Base-by-base conservation (phyloP, 1,140 invertebrate genomes). In the Platyura marginata region DNA sequence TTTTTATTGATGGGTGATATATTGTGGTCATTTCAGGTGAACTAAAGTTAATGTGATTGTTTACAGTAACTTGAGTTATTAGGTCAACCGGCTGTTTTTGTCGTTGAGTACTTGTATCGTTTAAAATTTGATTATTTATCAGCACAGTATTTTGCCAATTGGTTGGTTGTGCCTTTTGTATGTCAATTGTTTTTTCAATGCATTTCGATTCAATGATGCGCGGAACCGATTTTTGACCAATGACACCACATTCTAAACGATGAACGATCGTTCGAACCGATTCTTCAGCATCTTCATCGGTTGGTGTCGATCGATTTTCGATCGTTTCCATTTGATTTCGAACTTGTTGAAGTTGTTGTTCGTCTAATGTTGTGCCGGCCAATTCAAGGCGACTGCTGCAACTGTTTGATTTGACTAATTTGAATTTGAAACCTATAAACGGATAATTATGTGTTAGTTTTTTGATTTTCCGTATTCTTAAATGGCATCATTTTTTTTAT, bases 331-430 rank as follows among this genome's bases (percentile, higher is more conserved):
- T 45, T 52, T 49, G 42, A 44, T 54, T 61, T 47, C 52, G 54
- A 42, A 49, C 64, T 51, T 58, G 60, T 13, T 48, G 35, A 48
- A 59, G 49, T n/a, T 49, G 47, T 43, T 55, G 56, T 50, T 62
- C 60, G 39, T 50, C 60, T 22, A 63, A 64, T 45, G 62, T 71
- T 32, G 72, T 70, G 1, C 81, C 81, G 0, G 80, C 74, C 16
- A 87, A 53, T 56, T 87, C 83, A 35, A 87, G 55, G 29, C 83
- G 69, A 54, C 81, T 85, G 50, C 80, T 83, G 52, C 81, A 87
- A 47, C 81, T 85, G 51, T 87, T 86, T 19, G 81, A 85, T 58
- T 85, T 85, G 0, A 87, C 71, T 41, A 85, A 53, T 49, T 76
- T 75, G 55, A 83, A 82, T 54, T 81, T 82, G 21, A 83, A 70